Base-by-base conservation (phyloP, 1,140 invertebrate species). In the Brachionus plicatilis region DNA sequence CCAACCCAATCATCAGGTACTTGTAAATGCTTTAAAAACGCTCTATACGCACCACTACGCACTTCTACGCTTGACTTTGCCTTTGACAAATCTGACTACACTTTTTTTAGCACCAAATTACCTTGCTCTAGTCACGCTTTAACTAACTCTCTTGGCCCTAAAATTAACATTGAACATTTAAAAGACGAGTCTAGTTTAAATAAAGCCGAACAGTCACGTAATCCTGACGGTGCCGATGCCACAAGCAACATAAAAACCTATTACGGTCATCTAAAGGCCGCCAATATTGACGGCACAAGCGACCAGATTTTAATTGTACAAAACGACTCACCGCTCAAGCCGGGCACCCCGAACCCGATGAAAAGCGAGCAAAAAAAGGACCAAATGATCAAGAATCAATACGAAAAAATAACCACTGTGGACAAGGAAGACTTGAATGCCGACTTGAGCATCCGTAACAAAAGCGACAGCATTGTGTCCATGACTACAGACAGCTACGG, bases 141-240 rank as follows among this genome's bases (percentile, higher is more conserved):
- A 72, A 72, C 4, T 45, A 72, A 41, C 9, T 9, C 6, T 72
- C 41, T 17, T 43, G n/a, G 17, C 9, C 68, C 68, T 45, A 45
- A 43, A 72, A 72, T 72, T 72, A 72, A 72, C 33, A 72, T 72
- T 72, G 27, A 72, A 72, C 45, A 72, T 72, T 72, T 72, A 72
- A 76, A 76, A 76, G 72, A 76, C 45, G 41, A 47, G 20, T 27
- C 43, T 29, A 76, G 47, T 47, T 53, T 76, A 76, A 76, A 76
- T 50, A 29, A 76, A 12, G n/a, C 3, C 29, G 20, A 50, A 12
- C 11, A n/a, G 37, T 45, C 17, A 5, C 9, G 12, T 47, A 45
- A 41, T 50, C 20, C 27, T 1, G 20, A 12, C 3, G 33, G 17
- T 53, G 20, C 47, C 11, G 33, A 43, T 76, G 27, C 43, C 9